phyloP scores from a whole-genome alignment of 35 echinoderm and acorn worm species.

The Heliocidaris tuberculata region DNA sequence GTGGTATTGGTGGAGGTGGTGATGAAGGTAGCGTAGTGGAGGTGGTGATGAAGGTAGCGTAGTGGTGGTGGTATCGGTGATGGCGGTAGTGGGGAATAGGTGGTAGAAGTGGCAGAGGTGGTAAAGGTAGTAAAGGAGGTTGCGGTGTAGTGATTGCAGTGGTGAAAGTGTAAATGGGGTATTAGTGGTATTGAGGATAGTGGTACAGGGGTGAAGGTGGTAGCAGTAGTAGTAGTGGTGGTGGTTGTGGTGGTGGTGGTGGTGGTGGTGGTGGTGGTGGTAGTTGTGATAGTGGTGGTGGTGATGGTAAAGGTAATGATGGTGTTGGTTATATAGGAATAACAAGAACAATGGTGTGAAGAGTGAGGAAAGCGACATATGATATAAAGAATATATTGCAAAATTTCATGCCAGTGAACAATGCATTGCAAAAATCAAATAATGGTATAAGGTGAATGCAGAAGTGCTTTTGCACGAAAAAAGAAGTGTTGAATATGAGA shows the following conservation, averaged over 20 bases:
- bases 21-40: no score
- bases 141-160: background rate
- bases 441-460: background rate
- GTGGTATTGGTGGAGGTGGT: no score
- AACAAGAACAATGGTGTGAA: background rate
- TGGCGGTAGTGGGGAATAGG: background rate
- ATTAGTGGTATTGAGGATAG: background rate
- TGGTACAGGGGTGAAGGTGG: no score
- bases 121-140: background rate
- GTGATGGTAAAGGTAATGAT: background rate
- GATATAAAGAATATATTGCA: background rate
- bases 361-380: background rate
- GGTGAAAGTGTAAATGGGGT: background rate
- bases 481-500: background rate
- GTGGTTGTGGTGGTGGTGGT: background rate
- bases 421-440: background rate
- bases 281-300: background rate
- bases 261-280: background rate
- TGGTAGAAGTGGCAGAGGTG: background rate
- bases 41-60: no score
- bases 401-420: background rate
- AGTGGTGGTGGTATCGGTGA: no score
- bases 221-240: background rate
- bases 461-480: background rate
- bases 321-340: background rate